Conservation (phyloP, 2,888 invertebrate genomes). For the Volucella zonaria region DNA sequence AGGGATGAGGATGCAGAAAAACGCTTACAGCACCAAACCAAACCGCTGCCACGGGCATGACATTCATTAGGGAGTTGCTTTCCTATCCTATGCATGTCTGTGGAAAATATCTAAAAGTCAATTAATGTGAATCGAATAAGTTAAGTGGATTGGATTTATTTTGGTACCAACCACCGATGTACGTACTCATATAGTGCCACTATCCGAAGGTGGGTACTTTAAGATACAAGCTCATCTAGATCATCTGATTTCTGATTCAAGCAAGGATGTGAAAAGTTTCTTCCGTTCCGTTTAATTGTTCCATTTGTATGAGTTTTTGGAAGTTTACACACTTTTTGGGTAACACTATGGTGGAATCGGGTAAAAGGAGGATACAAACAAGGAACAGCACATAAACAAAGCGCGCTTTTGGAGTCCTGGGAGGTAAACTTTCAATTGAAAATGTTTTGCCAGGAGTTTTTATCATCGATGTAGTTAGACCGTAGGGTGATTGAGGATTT, state of each 20-base stretch:
- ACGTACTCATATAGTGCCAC: background rate
- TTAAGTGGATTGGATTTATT: slow-evolving; percentile 57
- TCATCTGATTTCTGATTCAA: slow-evolving; percentile 47
- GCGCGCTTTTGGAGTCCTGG: background rate
- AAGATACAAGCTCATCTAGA: slow-evolving; percentile 19
- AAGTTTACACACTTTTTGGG: slow-evolving; percentile 24
- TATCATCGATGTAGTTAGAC: slow-evolving; percentile 51
- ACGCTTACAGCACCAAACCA: too few species aligned
- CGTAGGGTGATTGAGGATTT: background rate
- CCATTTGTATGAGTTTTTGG: slow-evolving; percentile 41
- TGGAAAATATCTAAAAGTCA: slow-evolving; percentile 36
- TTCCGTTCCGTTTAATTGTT: slow-evolving; percentile 54
- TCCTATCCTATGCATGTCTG: slow-evolving; percentile 16
- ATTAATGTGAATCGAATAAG: slow-evolving; percentile 29
- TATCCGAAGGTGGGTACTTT: background rate
- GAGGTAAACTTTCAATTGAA: slow-evolving; percentile 48
- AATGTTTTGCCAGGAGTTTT: slow-evolving; percentile 51
- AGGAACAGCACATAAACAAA: slow-evolving; percentile 5
- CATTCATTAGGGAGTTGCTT: too few species aligned
- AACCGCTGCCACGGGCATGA: too few species aligned
- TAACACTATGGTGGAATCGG: background rate
- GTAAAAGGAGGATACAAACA: background rate
- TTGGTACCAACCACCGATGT: background rate
- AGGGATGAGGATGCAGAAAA: too few species aligned
- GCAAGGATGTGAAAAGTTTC: slow-evolving; percentile 34